Percentiles rank a stretch among this genome's conserved stretches.
phyloP scores from a whole-genome alignment of 2,888 invertebrate genomes.

The Epistrophe eligans region DNA sequence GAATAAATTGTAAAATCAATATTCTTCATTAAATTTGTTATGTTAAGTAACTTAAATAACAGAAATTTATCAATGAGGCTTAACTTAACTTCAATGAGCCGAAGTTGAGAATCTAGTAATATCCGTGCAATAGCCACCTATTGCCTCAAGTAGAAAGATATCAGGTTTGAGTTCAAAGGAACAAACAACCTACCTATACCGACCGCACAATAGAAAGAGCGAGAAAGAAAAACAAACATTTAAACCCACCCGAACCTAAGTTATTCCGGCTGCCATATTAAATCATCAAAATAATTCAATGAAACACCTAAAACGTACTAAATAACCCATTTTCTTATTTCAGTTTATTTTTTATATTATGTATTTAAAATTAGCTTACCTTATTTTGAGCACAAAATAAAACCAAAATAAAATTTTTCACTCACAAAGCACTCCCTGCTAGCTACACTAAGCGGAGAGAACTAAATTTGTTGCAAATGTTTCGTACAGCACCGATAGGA shows the following conservation, averaged over 20 bases:
- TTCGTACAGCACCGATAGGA: slow-evolving; percentile 27
- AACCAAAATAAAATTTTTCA: background rate
- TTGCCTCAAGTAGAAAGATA: background rate
- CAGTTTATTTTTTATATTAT: background rate
- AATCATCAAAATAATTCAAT: background rate
- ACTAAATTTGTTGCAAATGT: slow-evolving; percentile 27
- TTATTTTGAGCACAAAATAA: slow-evolving; percentile 10
- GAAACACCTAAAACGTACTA: background rate
- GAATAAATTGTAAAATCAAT: too few species aligned
- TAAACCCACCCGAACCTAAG: background rate
- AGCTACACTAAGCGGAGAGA: slow-evolving; percentile 27
- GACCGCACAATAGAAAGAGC: background rate
- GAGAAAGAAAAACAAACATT: background rate
- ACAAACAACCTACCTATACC: background rate
- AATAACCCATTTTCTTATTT: background rate
- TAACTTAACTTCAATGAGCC: background rate
- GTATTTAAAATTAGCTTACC: slow-evolving; percentile 10
- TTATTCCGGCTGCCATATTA: background rate
- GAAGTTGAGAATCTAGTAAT: background rate
- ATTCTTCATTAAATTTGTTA: background rate
- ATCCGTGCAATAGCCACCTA: background rate
- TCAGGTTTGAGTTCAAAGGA: background rate
- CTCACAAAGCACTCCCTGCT: slow-evolving; percentile 39
- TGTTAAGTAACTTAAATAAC: background rate
- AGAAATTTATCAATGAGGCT: background rate